Percentiles rank a stretch among this genome's conserved stretches.
These are phyloP conservation scores for Scaptomyza reducta DNA, from an alignment of 2,888 invertebrate genomes.

Conservation along the genomic window DNA sequence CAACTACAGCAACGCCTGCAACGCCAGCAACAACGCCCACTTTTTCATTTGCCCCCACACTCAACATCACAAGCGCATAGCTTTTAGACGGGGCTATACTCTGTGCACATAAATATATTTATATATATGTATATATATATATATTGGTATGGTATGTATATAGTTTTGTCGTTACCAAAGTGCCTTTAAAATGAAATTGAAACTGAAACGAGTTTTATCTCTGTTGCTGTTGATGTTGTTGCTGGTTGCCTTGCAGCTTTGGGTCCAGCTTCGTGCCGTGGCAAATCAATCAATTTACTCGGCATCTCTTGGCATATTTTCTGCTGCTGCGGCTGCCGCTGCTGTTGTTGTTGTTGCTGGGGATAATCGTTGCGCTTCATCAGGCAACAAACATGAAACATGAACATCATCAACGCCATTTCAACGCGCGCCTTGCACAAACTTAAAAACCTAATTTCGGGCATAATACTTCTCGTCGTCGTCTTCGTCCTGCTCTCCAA, in stretches of 20 bases:
- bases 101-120: too few relatives aligned
- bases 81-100: slow-evolving; percentile 5
- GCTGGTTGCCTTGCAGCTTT: slow-evolving; percentile 50
- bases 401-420: slow-evolving; percentile 80
- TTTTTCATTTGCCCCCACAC: slow-evolving; percentile 36
- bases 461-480: slow-evolving; percentile 22
- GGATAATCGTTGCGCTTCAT: slow-evolving; percentile 81
- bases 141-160: slow-evolving; percentile 2
- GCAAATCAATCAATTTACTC: slow-evolving; percentile 81
- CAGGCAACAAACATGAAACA: slow-evolving; percentile 77
- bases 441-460: slow-evolving; percentile 74
- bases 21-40: slow-evolving; percentile 61
- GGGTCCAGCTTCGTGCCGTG: slow-evolving; percentile 73
- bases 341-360: slow-evolving; percentile 48
- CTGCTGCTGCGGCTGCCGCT: slow-evolving; percentile 32
- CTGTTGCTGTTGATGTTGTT: slow-evolving; percentile 17
- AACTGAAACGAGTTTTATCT: slow-evolving; percentile 72
- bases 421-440: slow-evolving; percentile 71
- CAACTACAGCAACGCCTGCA: slow-evolving; percentile 25
- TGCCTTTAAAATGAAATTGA: slow-evolving; percentile 73
- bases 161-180: slow-evolving; percentile 56
- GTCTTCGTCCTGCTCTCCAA: slow-evolving; percentile 12
- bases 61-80: slow-evolving; percentile 15
- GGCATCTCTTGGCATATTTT: slow-evolving; percentile 65
- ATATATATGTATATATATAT: not conserved